Base-by-base conservation (phyloP, 2,888 invertebrate genomes). In the Aelia acuminata region DNA sequence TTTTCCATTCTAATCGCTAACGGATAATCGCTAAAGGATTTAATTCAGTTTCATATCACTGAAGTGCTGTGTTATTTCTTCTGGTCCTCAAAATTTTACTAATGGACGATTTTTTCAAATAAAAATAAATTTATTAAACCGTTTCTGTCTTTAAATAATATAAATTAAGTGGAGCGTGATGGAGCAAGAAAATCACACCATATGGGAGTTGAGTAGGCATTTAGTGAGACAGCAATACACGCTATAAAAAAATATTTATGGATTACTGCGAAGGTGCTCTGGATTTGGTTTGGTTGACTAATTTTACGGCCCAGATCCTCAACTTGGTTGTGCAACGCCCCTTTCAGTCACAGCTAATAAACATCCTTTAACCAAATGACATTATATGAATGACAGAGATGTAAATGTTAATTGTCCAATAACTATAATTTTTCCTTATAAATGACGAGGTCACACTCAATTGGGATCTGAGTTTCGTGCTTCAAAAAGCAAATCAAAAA, bases 301-400 rank as follows among this genome's bases (percentile, higher is more conserved):
- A 80, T 80, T 80, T 80, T 80, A 39, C 80, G 43, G 43, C 43
- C n/a, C 80, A 43, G 43, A 80, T 80, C 80, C 43, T 70, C 43
- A 43, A 80, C 13, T 39, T 80, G 39, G 43, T 80, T 80, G 80
- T 80, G 80, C 80, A 80, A 80, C 13, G 43, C 10, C 80, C n/a
- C 80, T 80, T 43, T 39, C 39, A 80, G 80, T 80, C 80, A 80
- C 80, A 80, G 43, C 18, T 43, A 22, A 80, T 80, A 80, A 80
- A n/a, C 43, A 80, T 47, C 31, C 11, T 80, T 80, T 4, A n/a
- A 22, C 80, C 15, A 47, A 80, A 70, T 70, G 31, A 18, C 31
- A 70, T 35, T 70, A 70, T 35, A 18, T 31, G 35, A 70, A 35
- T 20, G 63, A 18, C 35, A 70, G 26, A 26, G 57, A 57, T 57